phyloP scores from a whole-genome alignment of 2,113 vertebrate genomes.

The Boleophthalmus pectinirostris region DNA sequence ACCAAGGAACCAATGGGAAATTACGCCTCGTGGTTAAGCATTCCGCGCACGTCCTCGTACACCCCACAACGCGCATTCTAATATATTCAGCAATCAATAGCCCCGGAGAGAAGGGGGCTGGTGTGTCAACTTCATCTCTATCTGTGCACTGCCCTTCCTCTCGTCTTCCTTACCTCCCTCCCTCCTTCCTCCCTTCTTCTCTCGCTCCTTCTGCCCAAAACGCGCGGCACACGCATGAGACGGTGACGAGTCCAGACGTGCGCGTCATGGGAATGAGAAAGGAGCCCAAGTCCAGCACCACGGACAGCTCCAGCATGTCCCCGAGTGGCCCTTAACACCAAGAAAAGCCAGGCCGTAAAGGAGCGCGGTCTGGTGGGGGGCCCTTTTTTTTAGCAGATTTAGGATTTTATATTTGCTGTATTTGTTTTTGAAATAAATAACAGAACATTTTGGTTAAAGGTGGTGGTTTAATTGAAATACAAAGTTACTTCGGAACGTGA shows the following conservation, averaged over 20 bases:
- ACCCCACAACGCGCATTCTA: conserved; percentile 45
- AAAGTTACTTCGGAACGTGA: no score
- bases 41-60: conserved; percentile 66
- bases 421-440: no score
- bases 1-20: conserved; percentile 54
- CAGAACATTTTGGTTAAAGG: no score
- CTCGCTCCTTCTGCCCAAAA: background rate
- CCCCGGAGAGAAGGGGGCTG: conserved; percentile 30
- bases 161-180: background rate
- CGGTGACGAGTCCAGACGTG: conserved; percentile 47
- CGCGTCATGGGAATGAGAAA: conserved; percentile 46
- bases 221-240: conserved; percentile 33
- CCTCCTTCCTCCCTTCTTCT: background rate
- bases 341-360: background rate
- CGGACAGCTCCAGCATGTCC: conserved; percentile 42
- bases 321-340: background rate
- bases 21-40: conserved; percentile 61
- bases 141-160: conserved; percentile 18
- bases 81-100: conserved; percentile 63
- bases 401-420: no score
- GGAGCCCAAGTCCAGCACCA: conserved; percentile 52
- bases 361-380: no score
- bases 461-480: no score
- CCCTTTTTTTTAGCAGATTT: no score
- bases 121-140: conserved; percentile 32